Evolutionary conservation across 64 coral and sea anemone genomes (phyloP).

Genomic region (Stylophora pistillata): DNA sequence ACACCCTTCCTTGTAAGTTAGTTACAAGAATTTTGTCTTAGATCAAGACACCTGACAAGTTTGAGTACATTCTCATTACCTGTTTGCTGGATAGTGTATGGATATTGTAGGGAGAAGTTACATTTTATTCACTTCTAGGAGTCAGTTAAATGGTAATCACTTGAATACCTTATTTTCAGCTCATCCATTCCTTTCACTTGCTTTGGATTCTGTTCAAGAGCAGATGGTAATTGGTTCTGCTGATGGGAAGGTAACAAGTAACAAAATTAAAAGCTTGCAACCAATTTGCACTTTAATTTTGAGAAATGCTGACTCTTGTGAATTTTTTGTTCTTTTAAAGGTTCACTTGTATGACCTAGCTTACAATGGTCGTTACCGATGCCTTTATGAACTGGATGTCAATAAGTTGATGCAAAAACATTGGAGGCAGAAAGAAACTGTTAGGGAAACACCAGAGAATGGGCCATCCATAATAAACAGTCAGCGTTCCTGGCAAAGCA

Average conservation of each 20-base stretch:
- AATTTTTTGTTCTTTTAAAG: not conserved
- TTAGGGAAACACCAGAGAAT: not conserved
- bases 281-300: not conserved
- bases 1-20: too few relatives aligned
- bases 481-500: conserved; percentile 46
- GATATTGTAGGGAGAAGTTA: too few relatives aligned
- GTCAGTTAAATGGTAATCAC: not conserved
- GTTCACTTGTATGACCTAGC: conserved; percentile 73
- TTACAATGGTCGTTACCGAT: conserved; percentile 59
- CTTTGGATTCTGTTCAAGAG: conserved; percentile 66
- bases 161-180: conserved; percentile 51
- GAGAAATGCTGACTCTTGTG: not conserved
- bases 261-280: too few relatives aligned
- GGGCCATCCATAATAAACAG: conserved; percentile 60
- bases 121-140: too few relatives aligned
- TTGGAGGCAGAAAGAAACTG: conserved; percentile 4
- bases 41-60: not conserved
- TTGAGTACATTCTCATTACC: not conserved
- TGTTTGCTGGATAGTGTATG: too few relatives aligned
- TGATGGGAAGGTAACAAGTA: conserved; percentile 81
- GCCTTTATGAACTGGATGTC: conserved; percentile 66
- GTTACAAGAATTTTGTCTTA: too few relatives aligned
- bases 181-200: conserved; percentile 86
- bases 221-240: conserved; percentile 79
- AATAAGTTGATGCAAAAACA: conserved; percentile 46